Evolutionary conservation across 2,797 vertebrate species (phyloP), one percentile per base, ranked within the genome.

Genomic region (Syngnathus acus): DNA sequence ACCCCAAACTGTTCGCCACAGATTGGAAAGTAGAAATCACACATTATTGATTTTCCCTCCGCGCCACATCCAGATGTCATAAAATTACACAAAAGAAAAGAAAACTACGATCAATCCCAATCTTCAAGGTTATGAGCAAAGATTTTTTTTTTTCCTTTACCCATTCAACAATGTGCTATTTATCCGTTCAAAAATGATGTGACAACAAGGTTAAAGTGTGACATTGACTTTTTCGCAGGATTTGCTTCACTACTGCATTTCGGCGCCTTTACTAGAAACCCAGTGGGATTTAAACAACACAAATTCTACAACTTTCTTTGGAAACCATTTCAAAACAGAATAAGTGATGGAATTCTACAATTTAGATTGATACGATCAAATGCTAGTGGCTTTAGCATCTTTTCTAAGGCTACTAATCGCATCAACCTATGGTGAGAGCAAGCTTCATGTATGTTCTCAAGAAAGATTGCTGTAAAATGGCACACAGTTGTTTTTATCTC

Each of bases 101-200:
- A 23, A 21, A 67, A 68, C 59, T 61, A 38, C 72, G 78, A 57
- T 71, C 60, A 59, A 19, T 26, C 72, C 64, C 80, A 74, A 72
- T 78, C 38, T 14, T 23, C 9, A 13, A 23, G 66, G 19, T 59
- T 64, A 6, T 19, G 17, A 48, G 13, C 47, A 48, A 48, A 19
- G 50, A 68, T 43, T 61, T 4, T 32, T 32, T 32, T 32, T 32
- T 32, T 32, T 32, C 32, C 0, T 32, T 32, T 32, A 39, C 45
- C 7, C 50, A 63, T 51, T 23, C 40, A 59, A 1, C 7, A 55
- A 50, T 1, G 14, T 71, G 9, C 38, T 21, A 55, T 72, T 67
- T 62, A 63, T 64, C 51, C 65, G 2, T 58, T 11, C 65, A 38
- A 8, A 48, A 39, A 26, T 68, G 2, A 32, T 59, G n/a, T 32